Percentiles rank a stretch among this genome's conserved stretches.
Evolutionary conservation across 1,140 invertebrate species (phyloP).

Genomic region (Artemia franciscana): DNA sequence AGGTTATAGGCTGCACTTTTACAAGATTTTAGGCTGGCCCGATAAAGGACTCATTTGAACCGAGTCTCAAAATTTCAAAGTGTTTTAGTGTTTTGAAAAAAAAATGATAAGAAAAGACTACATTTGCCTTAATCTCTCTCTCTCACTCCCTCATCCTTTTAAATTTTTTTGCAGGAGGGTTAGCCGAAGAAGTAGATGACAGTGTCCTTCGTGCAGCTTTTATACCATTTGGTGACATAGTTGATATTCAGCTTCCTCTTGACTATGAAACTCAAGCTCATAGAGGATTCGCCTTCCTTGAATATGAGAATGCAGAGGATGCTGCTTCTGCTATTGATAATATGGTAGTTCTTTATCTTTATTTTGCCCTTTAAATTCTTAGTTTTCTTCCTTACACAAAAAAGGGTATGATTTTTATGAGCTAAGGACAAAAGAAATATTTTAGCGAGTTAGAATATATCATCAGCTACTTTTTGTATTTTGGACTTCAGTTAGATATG

Average conservation of each 20-base stretch:
- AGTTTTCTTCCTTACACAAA: no score
- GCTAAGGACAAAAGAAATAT: conserved; percentile 3
- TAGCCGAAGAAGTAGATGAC: conserved; percentile 92
- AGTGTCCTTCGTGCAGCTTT: conserved; percentile 87
- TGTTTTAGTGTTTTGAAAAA: no score
- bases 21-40: no score
- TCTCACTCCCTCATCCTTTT: no score
- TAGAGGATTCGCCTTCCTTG: conserved; percentile 90
- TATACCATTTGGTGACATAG: conserved; percentile 90
- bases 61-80: no score
- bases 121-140: no score
- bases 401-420: not conserved
- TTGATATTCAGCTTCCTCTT: conserved; percentile 89
- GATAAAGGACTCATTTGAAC: no score
- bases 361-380: not conserved
- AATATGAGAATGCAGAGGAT: conserved; percentile 86
- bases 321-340: conserved; percentile 95
- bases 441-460: no score
- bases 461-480: no score
- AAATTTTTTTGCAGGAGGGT: conserved; percentile 36
- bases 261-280: conserved; percentile 96
- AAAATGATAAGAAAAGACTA: no score
- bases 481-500: no score
- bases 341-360: conserved; percentile 41
- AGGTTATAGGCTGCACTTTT: no score